phyloP scores from a whole-genome alignment of 2,113 vertebrate species.

The Tachysurus vachellii region DNA sequence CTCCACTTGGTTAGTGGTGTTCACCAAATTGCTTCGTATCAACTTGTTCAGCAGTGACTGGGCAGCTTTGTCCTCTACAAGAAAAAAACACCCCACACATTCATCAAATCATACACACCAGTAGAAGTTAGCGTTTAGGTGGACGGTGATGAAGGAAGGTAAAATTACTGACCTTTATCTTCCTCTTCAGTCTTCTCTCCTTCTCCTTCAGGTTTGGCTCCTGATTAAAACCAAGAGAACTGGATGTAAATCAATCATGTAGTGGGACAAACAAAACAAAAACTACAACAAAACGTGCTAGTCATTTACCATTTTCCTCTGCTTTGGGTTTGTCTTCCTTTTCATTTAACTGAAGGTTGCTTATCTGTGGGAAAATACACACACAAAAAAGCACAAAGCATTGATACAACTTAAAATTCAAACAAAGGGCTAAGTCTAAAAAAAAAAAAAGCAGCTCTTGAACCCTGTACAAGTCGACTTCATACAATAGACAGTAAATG shows the following conservation, averaged over 20 bases:
- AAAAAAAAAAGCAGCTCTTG: background rate
- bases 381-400: background rate
- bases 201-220: constrained; percentile 72
- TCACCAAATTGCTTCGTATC: constrained; percentile 92
- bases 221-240: constrained; percentile 24
- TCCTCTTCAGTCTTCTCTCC: constrained; percentile 82
- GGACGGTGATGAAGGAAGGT: background rate
- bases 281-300: background rate
- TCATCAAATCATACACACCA: too few relatives aligned
- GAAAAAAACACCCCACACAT: too few relatives aligned
- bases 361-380: constrained; percentile 70
- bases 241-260: background rate
- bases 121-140: background rate
- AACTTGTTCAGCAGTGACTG: constrained; percentile 95
- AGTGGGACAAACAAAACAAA: background rate
- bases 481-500: background rate
- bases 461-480: background rate
- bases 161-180: constrained; percentile 80
- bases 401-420: background rate
- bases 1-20: constrained; percentile 93
- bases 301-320: constrained; percentile 80
- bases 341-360: constrained; percentile 85
- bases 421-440: background rate
- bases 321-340: constrained; percentile 69
- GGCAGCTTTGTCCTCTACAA: constrained; percentile 89